Conservation (phyloP, 2,888 invertebrate species). For the Drosophila phalerata region DNA sequence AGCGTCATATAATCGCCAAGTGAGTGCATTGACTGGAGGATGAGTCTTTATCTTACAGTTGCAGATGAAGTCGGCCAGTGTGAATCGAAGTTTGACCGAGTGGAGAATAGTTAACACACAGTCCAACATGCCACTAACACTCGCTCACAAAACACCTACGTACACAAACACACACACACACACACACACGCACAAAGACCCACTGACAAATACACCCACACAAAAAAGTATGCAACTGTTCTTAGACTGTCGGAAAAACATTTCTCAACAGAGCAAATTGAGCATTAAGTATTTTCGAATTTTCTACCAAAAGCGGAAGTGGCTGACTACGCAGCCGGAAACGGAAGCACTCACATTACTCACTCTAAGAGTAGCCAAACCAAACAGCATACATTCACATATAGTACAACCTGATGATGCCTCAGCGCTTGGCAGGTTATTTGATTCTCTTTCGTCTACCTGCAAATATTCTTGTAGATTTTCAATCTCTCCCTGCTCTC, state of each 20-base stretch:
- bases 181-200: constrained; percentile 11
- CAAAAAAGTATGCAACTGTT: constrained; percentile 8
- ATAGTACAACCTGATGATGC: constrained; percentile 9
- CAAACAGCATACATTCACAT: constrained; percentile 19
- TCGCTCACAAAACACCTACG: not conserved
- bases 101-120: constrained; percentile 65
- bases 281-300: constrained; percentile 75
- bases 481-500: not conserved
- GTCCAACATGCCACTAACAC: constrained; percentile 32
- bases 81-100: constrained; percentile 51
- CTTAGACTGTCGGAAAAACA: constrained; percentile 48
- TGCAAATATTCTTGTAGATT: constrained; percentile 33
- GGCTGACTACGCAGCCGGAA: constrained; percentile 64
- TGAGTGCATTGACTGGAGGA: constrained; percentile 23
- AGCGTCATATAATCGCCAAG: constrained; percentile 58
- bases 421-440: constrained; percentile 44
- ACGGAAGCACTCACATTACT: constrained; percentile 77
- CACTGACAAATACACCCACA: constrained; percentile 12
- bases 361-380: constrained; percentile 52
- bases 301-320: constrained; percentile 64
- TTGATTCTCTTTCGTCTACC: constrained; percentile 28
- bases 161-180: not conserved
- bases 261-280: constrained; percentile 65
- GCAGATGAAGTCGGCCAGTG: constrained; percentile 34
- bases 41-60: constrained; percentile 58